Evolutionary conservation across 2,888 invertebrate genomes (phyloP), one percentile per base, ranked within the genome.

Genomic region (Drosophila maculinotata): DNA sequence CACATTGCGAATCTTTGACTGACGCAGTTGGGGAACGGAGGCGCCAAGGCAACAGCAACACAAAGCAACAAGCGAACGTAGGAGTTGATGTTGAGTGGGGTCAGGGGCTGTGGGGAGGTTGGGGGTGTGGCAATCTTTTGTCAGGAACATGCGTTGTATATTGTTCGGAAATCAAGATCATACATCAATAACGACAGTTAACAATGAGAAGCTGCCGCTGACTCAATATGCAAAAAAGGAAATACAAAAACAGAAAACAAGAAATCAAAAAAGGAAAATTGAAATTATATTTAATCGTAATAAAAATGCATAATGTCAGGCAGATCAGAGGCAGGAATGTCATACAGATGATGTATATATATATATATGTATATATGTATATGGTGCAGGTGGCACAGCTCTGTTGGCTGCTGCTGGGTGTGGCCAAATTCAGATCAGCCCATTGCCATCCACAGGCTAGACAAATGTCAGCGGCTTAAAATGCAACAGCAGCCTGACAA

Each of bases 131-230:
- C 41, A 58, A 47, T 47, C 79, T 84, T 79, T 87, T 82, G 79
- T 82, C 67, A 47, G 62, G 47, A 33, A 51, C 60, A 59, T 69
- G 49, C 53, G 60, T 76, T 69, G 63, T 67, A 65, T 59, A 58
- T 54, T 56, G 54, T 70, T 39, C 64, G 60, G 79, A 73, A 82
- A 82, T 80, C 84, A 75, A 88, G 87, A 87, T 81, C 85, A 74
- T 83, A 70, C 88, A 85, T 88, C 88, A 88, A 85, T 81, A 85
- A 84, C 79, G 81, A 76, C 81, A 77, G 63, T 65, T 74, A 73
- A 86, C 85, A 85, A 83, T 83, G 75, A 69, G 73, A 51, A 70
- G 33, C 48, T 25, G 60, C 39, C n/a, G 64, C 57, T 60, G 81
- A 63, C 64, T 79, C 86, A 53, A 62, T 70, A 69, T 54, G 70